Percentiles rank a stretch among this genome's conserved stretches.
These are phyloP conservation scores for Tribolium castaneum DNA, from an alignment of 1,140 invertebrate species.

Conservation along the genomic window DNA sequence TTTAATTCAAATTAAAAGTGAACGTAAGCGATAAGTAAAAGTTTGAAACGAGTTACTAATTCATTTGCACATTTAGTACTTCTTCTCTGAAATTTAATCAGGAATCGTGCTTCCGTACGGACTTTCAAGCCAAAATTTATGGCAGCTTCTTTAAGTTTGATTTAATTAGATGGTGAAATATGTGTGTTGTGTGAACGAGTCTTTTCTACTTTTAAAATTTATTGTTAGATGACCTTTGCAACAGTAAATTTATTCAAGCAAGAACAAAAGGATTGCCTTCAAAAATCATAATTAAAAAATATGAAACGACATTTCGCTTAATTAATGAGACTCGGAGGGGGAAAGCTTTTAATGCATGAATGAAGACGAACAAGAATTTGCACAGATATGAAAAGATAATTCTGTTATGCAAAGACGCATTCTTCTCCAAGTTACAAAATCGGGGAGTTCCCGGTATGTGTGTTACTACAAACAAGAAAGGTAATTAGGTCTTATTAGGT, in stretches of 20 bases:
- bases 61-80: constrained; percentile 18
- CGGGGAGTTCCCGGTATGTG: not conserved
- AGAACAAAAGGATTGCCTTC: constrained; percentile 17
- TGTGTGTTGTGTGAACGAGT: constrained; percentile 15
- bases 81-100: not conserved
- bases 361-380: not conserved
- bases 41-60: constrained; percentile 3
- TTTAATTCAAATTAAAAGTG: constrained; percentile 12
- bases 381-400: not conserved
- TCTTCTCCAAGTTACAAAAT: not conserved
- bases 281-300: not conserved
- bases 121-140: not conserved
- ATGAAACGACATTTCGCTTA: not conserved
- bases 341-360: not conserved
- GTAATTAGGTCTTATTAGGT: not conserved
- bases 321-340: not conserved
- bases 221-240: constrained; percentile 12
- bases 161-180: constrained; percentile 4
- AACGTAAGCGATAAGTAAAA: not conserved
- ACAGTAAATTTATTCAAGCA: constrained; percentile 16
- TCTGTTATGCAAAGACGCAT: not conserved
- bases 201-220: constrained; percentile 6
- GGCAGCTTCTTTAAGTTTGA: not conserved
- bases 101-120: not conserved
- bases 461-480: not conserved